These are phyloP conservation scores for Acheta domesticus DNA, from an alignment of 2,888 invertebrate genomes.

Conservation along the genomic window DNA sequence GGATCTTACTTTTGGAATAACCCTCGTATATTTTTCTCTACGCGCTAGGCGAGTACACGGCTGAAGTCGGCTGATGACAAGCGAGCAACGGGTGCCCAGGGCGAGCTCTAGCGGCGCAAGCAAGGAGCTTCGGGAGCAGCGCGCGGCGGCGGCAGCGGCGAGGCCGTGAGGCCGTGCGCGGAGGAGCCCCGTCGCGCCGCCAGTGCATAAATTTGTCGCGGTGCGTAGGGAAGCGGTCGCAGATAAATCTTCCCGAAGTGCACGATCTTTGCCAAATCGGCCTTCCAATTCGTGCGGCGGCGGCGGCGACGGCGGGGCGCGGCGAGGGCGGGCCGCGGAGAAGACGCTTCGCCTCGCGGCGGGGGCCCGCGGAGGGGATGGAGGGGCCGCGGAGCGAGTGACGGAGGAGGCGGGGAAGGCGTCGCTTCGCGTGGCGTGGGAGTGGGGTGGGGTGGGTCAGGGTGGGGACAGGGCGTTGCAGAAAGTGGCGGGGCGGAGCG, in stretches of 20 bases:
- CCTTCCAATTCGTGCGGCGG: background rate
- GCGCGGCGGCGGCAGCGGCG: background rate
- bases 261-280: conserved; percentile 18
- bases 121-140: background rate
- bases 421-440: too few species aligned
- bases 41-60: background rate
- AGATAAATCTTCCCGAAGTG: background rate
- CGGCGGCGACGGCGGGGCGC: background rate
- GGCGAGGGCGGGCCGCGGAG: background rate
- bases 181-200: background rate
- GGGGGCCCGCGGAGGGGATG: too few species aligned
- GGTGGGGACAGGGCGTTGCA: too few species aligned
- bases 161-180: background rate
- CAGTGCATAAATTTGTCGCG: conserved; percentile 7
- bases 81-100: background rate
- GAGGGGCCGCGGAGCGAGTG: too few species aligned
- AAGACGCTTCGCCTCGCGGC: too few species aligned
- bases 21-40: too few species aligned
- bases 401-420: too few species aligned
- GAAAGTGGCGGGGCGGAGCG: too few species aligned
- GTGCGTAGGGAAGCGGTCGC: background rate
- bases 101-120: background rate
- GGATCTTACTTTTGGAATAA: too few species aligned
- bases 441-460: too few species aligned
- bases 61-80: background rate